Evolutionary conservation across 2,113 vertebrate genomes (phyloP).

Genomic region (Pachyramphus minor): DNA sequence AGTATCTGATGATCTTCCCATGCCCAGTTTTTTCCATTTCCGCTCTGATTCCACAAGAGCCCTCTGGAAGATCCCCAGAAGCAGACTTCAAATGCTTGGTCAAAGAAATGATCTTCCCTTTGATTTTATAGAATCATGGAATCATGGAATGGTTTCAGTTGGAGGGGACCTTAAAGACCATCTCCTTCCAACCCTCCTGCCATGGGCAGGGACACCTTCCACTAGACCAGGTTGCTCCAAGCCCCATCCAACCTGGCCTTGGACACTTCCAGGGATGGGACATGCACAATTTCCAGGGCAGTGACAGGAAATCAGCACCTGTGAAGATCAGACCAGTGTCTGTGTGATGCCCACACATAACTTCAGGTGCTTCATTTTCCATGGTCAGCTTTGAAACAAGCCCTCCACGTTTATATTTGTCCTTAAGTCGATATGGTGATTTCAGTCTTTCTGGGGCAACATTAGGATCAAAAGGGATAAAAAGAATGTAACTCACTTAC

Average conservation of each 20-base stretch:
- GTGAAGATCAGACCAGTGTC: background rate
- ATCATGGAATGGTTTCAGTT: background rate
- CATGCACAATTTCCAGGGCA: background rate
- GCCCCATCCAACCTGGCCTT: background rate
- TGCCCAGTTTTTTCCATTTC: background rate
- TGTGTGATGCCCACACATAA: background rate
- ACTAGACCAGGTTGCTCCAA: background rate
- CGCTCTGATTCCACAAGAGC: background rate
- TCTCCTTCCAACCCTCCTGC: background rate
- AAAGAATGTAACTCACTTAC: background rate
- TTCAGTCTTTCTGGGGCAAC: background rate
- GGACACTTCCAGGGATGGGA: background rate
- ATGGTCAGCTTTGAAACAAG: background rate
- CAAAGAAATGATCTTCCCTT: background rate
- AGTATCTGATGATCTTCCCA: background rate
- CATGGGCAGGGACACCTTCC: background rate
- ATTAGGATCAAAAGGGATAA: background rate
- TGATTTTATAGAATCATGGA: background rate
- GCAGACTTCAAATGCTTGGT: background rate
- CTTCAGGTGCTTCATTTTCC: background rate
- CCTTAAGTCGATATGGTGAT: background rate
- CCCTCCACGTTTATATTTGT: background rate
- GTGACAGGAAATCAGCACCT: background rate
- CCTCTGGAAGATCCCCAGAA: background rate
- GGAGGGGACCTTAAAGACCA: background rate